Base-by-base conservation (phyloP, 92 coral and sea anemone species). In the Palythoa caribaeorum region DNA sequence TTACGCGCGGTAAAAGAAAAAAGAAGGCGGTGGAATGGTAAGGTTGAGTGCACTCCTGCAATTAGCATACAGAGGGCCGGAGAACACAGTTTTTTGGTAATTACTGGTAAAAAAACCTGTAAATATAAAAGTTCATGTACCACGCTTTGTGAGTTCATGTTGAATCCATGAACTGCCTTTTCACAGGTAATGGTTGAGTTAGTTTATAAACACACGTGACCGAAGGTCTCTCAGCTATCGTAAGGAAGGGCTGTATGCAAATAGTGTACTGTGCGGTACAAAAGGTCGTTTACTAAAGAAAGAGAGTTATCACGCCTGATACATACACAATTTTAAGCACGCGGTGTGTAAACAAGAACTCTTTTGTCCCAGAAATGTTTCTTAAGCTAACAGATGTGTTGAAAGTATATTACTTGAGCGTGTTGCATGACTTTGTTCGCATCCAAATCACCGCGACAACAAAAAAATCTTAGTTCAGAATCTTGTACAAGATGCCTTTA, bases 291-390 rank as follows among this genome's bases (percentile, higher is more conserved):
- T 81, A 68, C 76, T 68, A 81, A 66, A 81, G 86, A 62, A 81
- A 66, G 47, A 21, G 63, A 9, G 19, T 68, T 81, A 93, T 94
- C 98, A 90, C 96, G 92, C 94, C 88, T 95, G 92, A 76, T 93
- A 95, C 96, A 93, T 91, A 92, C 84, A 90, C 90, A 91, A 95
- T 89, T 90, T 79, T 79, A 92, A 66, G 93, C 98, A 95, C 98
- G 98, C 94, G 96, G 98, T 91, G 77, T 91, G 87, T 86, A 88
- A 87, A 89, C 89, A 78, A 57, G 87, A 84, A 71, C 39, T 86
- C 94, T 77, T 95, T 95, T 95, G 98, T 95, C 92, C 92, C 79
- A 68, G 93, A 94, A 94, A 95, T 95, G 96, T 95, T 83, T 89
- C 98, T 84, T 85, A 92, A 89, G 96, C 92, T 90, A 95, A 91